Conservation (phyloP, 2,888 invertebrate genomes). For the Phengaris arion region DNA sequence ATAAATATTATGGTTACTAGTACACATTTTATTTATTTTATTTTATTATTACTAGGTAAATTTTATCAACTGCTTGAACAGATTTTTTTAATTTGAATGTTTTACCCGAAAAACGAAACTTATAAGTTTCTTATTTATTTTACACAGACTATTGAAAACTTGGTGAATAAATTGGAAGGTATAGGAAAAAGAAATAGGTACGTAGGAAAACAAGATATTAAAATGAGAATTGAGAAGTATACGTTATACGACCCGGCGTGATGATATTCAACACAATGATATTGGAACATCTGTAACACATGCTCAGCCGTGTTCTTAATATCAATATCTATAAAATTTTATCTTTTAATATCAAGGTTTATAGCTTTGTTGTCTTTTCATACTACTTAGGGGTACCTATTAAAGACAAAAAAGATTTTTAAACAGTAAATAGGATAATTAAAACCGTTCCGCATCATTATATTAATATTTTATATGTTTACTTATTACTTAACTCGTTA, state of each 20-base stretch:
- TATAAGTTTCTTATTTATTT: too few relatives aligned
- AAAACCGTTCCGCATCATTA: too few relatives aligned
- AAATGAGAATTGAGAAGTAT: slow-evolving; percentile 2
- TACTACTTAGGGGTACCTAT: background rate
- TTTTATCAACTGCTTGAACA: too few relatives aligned
- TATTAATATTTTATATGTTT: too few relatives aligned
- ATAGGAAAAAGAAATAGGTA: background rate
- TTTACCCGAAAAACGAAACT: too few relatives aligned
- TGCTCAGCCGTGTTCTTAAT: slow-evolving; percentile 28
- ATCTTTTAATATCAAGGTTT: slow-evolving; percentile 17
- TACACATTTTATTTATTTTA: too few relatives aligned
- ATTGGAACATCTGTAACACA: slow-evolving; percentile 17
- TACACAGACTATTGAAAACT: background rate
- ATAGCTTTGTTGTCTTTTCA: background rate
- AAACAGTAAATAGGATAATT: too few relatives aligned
- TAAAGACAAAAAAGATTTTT: background rate
- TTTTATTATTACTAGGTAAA: too few relatives aligned
- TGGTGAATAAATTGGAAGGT: background rate
- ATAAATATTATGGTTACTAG: too few relatives aligned
- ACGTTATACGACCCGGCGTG: background rate
- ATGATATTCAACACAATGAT: background rate
- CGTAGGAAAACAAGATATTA: slow-evolving; percentile 2
- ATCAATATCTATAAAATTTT: slow-evolving; percentile 29
- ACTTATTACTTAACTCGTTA: too few relatives aligned
- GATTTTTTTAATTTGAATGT: background rate